Conservation (phyloP, 2,113 vertebrate species). For the Hystrix brachyura region DNA sequence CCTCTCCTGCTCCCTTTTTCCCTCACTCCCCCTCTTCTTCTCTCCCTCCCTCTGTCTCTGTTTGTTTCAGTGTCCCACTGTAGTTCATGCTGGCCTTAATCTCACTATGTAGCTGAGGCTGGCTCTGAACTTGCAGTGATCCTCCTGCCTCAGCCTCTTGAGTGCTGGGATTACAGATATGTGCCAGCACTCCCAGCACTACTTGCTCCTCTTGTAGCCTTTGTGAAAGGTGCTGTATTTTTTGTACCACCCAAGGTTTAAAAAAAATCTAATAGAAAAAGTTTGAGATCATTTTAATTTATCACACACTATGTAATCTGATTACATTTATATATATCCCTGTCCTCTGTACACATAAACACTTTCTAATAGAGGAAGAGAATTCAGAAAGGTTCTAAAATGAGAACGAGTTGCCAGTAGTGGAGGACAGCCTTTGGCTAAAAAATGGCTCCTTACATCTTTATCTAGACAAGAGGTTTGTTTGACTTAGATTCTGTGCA, state of each 20-base stretch:
- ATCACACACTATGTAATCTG: neutral
- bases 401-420: neutral
- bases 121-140: neutral
- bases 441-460: conserved; percentile 17
- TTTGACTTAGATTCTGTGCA: conserved; percentile 20
- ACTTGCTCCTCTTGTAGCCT: neutral
- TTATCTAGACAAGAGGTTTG: conserved; percentile 46
- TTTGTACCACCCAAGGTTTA: neutral
- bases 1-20: no score
- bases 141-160: neutral
- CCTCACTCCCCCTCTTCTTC: no score
- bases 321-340: neutral
- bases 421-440: conserved; percentile 15
- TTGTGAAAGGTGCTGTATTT: conserved; percentile 17
- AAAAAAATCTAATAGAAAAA: conserved; percentile 26
- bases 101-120: neutral
- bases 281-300: conserved; percentile 36
- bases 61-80: neutral
- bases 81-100: neutral
- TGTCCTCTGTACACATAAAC: neutral
- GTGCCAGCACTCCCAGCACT: neutral
- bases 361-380: neutral
- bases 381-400: conserved; percentile 48
- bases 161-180: neutral
- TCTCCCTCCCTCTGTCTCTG: no score